phyloP scores from a whole-genome alignment of 2,113 vertebrate genomes.

The Caretta caretta region DNA sequence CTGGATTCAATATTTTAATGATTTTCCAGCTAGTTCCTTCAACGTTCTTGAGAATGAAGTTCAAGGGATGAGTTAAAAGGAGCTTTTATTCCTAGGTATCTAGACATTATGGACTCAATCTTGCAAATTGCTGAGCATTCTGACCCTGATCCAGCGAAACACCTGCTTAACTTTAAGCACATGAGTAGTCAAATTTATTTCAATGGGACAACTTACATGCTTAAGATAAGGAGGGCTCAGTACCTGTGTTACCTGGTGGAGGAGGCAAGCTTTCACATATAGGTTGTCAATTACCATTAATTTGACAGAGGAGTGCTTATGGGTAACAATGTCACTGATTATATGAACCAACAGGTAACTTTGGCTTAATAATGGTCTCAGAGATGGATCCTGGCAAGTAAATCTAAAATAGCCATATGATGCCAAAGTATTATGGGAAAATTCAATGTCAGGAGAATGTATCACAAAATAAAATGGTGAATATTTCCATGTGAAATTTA shows the following conservation, averaged over 20 bases:
- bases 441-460: too few relatives aligned
- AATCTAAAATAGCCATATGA: too few relatives aligned
- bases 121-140: not conserved
- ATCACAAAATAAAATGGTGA: too few relatives aligned
- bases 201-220: not conserved
- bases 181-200: not conserved
- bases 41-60: not conserved
- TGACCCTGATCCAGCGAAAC: not conserved
- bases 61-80: not conserved
- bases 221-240: not conserved
- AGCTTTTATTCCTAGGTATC: not conserved
- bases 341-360: too few relatives aligned
- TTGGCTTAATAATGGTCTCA: too few relatives aligned
- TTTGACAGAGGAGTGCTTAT: not conserved
- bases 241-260: not conserved
- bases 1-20: not conserved
- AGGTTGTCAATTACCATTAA: not conserved
- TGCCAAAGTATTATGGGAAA: too few relatives aligned
- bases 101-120: not conserved
- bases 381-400: too few relatives aligned
- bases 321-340: not conserved
- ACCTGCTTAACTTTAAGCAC: rapidly evolving
- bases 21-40: not conserved
- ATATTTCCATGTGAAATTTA: too few relatives aligned
- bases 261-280: not conserved